phyloP scores from a whole-genome alignment of 2,113 vertebrate genomes.

The Erinaceus europaeus region DNA sequence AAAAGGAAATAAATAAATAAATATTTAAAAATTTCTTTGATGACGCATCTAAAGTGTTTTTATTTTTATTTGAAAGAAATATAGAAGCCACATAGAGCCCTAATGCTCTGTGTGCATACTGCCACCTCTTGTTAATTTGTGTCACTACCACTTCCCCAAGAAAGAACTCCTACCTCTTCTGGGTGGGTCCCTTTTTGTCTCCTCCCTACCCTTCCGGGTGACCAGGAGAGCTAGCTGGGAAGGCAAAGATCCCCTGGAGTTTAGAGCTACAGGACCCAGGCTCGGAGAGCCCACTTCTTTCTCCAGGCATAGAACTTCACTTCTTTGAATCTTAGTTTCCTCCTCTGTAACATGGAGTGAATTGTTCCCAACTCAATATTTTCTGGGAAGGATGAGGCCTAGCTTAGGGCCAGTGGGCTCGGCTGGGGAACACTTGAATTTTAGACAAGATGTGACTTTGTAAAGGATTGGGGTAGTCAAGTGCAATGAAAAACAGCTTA shows the following conservation, averaged over 20 bases:
- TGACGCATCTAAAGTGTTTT: background rate
- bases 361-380: background rate
- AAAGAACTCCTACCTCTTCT: background rate
- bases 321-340: background rate
- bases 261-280: background rate
- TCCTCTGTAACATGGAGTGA: background rate
- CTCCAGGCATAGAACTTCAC: background rate
- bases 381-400: background rate
- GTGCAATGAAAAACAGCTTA: slow-evolving; percentile 17
- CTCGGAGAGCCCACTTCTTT: background rate
- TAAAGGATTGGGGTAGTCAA: background rate
- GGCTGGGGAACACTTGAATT: no score
- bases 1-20: no score
- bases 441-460: background rate
- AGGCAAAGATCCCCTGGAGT: background rate
- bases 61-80: background rate
- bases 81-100: background rate
- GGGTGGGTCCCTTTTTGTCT: fast-evolving
- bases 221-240: background rate
- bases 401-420: background rate
- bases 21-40: background rate
- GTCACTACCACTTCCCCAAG: background rate
- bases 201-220: background rate
- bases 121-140: slow-evolving; percentile 67
- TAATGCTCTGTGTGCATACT: background rate